These are phyloP conservation scores for Aldabrachelys gigantea DNA, from an alignment of 2,113 vertebrate species.

Conservation along the genomic window DNA sequence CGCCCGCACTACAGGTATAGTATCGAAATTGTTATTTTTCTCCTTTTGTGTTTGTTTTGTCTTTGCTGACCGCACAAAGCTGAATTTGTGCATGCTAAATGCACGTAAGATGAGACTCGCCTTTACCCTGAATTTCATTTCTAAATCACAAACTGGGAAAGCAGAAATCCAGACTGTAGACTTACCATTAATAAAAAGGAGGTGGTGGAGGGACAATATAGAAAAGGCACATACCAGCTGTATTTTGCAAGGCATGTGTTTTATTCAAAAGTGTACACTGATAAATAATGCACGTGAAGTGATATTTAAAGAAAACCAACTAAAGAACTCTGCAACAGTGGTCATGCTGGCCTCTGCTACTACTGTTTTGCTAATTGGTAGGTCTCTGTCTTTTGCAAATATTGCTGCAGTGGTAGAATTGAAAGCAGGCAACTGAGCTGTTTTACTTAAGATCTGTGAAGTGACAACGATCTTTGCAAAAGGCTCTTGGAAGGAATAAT, in stretches of 20 bases:
- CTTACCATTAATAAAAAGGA: background rate
- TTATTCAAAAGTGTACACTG: constrained; percentile 48
- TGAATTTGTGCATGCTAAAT: too few species aligned
- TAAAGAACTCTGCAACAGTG: background rate
- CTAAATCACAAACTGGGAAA: constrained; percentile 14
- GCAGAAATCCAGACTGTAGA: background rate
- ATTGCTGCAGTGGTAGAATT: background rate
- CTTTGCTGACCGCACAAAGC: too few species aligned
- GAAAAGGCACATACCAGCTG: constrained; percentile 17
- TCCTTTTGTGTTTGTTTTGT: too few species aligned
- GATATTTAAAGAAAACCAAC: background rate
- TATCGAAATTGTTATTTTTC: too few species aligned
- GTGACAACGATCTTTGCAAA: background rate
- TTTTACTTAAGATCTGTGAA: background rate
- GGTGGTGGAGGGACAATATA: background rate
- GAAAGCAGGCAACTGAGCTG: background rate
- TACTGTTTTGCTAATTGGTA: background rate
- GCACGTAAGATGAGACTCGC: too few species aligned
- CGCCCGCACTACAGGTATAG: too few species aligned
- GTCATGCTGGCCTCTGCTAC: background rate
- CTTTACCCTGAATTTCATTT: background rate
- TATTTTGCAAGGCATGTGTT: background rate
- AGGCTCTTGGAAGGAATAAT: background rate
- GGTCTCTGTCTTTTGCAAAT: background rate
- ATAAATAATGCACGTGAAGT: constrained; percentile 49